Base-by-base conservation (phyloP, 2,797 vertebrate genomes). In the Zalophus californianus region DNA sequence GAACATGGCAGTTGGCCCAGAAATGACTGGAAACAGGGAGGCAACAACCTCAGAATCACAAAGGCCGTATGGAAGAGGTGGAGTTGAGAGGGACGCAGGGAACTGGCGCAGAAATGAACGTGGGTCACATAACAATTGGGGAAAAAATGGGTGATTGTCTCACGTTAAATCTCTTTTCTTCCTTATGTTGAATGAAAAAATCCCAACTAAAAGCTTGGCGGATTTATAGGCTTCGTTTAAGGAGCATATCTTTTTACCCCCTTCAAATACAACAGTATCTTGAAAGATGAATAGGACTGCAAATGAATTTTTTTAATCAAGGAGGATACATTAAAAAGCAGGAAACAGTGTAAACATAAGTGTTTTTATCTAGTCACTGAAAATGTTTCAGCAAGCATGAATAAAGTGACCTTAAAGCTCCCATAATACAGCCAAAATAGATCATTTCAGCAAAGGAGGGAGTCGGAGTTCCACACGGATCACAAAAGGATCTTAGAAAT, bases 311-410 rank as follows among this genome's bases (percentile, higher is more conserved):
- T 86, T 58, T 5, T 2, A 66, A 84, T 68, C 16, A 8, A 73
- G 29, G 29, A 93, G 29, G 41, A 90, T 44, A 94, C 3, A 86
- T 77, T 88, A 84, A 56, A 78, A 96, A 92, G 35, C 44, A 95
- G 50, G 56, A 80, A 89, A 92, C 9, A 44, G 5, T 79, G 20
- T 60, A 86, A 79, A 60, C 38, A 27, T 54, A 91, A 83, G 73
- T 86, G 80, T 88, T 92, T 95, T 86, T 93, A 35, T 95, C 23
- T 54, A 90, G 10, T 97, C 92, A 94, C 41, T 95, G 72, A 88
- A 90, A 90, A 82, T 85, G 60, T 77, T 93, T 96, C 83, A 68
- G 85, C n/a, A 89, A 96, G 7, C 23, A 25, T 54, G 16, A 64
- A 79, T 86, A 96, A 86, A 92, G 14, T 84, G 86, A 82, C 32